Evolutionary conservation across 2,113 vertebrate species (phyloP).

Genomic region (Oriolus oriolus): DNA sequence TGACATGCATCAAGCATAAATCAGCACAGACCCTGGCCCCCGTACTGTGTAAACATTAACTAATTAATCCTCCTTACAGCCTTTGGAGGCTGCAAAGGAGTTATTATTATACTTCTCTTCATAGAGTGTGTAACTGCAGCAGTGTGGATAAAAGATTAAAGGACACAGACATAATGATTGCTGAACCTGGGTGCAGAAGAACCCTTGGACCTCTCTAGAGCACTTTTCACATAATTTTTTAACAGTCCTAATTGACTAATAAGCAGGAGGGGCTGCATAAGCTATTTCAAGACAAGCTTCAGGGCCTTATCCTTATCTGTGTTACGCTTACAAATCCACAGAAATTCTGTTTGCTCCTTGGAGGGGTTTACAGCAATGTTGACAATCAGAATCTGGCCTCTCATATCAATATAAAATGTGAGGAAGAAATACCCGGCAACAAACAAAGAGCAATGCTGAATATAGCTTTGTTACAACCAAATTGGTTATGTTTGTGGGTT

Average conservation of each 20-base stretch:
- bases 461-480: slow-evolving; percentile 42
- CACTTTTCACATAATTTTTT: neutral
- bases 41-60: slow-evolving; percentile 37
- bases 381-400: neutral
- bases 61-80: slow-evolving; percentile 42
- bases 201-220: neutral
- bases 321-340: neutral
- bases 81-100: neutral
- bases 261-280: neutral
- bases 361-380: neutral
- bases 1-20: neutral
- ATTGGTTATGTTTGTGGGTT: slow-evolving; percentile 23
- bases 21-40: neutral
- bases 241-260: neutral
- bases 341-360: neutral
- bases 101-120: slow-evolving; percentile 6
- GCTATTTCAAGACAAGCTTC: neutral
- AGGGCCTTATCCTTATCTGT: neutral
- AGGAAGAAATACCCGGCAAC: neutral
- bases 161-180: neutral
- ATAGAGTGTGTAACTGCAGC: neutral
- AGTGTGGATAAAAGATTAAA: slow-evolving; percentile 4
- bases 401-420: neutral
- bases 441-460: slow-evolving; percentile 7
- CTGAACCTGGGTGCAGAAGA: neutral